Evolutionary conservation across 2,888 invertebrate genomes (phyloP), one percentile per base, ranked within the genome.

Genomic region (Crioceris asparagi): DNA sequence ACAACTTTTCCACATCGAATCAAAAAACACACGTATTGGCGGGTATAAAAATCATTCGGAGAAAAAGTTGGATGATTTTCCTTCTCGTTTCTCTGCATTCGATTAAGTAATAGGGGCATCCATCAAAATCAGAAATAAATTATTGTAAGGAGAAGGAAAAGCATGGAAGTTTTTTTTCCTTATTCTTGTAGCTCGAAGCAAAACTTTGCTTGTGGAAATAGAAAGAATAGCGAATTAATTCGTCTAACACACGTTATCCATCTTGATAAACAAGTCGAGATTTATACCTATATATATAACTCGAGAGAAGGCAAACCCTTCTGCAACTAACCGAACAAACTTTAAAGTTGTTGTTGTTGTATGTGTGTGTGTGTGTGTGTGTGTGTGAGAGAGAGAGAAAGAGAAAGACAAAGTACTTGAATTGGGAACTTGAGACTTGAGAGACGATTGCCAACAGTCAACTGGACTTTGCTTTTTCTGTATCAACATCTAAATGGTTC

Each of bases 201-300:
- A 27, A 27, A 27, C 36, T 30, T 17, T 10, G 23, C 32, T 10
- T 35, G 32, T 32, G 17, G 23, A 32, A 35, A 30, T 25, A 36
- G 36, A 34, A 48, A 50, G 45, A 51, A 48, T 49, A 42, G 45
- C 42, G 42, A 50, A 52, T 53, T 53, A 52, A 53, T 51, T 48
- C 50, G 35, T 43, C 42, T 44, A 49, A 48, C 48, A 46, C 47
- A 46, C 44, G 51, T 49, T 48, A 52, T 52, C 48, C 47, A 46
- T 50, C 46, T 49, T 45, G 46, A 49, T 49, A 48, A 49, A 49
- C 46, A 46, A 44, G 31, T 30, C 15, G 29, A 44, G 40, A 50
- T 48, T 48, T 47, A 43, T 46, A 45, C 38, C 46, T n/a, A n/a
- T n/a, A n/a, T n/a, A n/a, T n/a, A n/a, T n/a, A n/a, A n/a, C n/a